Evolutionary conservation across 2,888 invertebrate species (phyloP).

Genomic region (Eupithecia pulchellata): DNA sequence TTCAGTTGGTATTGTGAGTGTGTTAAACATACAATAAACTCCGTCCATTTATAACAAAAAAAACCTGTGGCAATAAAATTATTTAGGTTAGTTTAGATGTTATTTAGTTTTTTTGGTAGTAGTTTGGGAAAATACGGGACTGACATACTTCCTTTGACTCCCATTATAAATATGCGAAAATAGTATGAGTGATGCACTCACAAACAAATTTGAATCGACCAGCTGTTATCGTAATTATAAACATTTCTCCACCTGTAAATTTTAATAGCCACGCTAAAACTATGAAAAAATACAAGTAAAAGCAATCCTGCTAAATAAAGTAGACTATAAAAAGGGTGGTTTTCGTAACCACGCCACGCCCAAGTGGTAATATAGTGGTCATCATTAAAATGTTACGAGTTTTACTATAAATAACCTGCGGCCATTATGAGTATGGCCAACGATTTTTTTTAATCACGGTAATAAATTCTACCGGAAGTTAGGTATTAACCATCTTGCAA

Average conservation of each 20-base stretch:
- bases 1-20: neutral
- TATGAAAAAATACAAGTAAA: conserved; percentile 47
- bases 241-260: conserved; percentile 32
- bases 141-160: too few species aligned
- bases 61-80: too few species aligned
- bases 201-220: neutral
- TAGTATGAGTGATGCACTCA: neutral
- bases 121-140: too few species aligned
- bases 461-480: conserved; percentile 75
- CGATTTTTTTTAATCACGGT: conserved; percentile 80
- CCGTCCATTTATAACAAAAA: neutral
- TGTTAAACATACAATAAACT: neutral
- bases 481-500: conserved; percentile 19
- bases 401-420: conserved; percentile 75
- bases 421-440: conserved; percentile 79
- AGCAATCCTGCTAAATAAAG: conserved; percentile 55
- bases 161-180: too few species aligned
- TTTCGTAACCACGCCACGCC: conserved; percentile 66
- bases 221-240: neutral
- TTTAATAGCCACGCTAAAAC: conserved; percentile 35
- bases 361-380: conserved; percentile 79
- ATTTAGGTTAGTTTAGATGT: too few species aligned
- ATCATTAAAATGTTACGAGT: conserved; percentile 79
- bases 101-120: too few species aligned
- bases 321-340: conserved; percentile 63